These are phyloP conservation scores for Oenanthe melanoleuca DNA, from an alignment of 2,113 vertebrate genomes.

Conservation along the genomic window DNA sequence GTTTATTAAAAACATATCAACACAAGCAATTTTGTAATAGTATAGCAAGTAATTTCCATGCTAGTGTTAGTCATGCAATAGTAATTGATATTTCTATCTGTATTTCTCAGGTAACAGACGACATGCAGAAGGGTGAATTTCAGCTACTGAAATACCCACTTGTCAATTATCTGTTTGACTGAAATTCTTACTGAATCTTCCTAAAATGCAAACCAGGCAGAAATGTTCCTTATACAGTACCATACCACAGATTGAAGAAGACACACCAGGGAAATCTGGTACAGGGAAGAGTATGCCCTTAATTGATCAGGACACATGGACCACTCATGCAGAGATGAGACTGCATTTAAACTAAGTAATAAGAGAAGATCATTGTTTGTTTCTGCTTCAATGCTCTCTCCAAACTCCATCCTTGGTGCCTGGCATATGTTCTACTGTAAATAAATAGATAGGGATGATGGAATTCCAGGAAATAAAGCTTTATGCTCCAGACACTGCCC, in stretches of 20 bases:
- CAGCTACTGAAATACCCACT: not conserved
- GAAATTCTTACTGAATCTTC: not conserved
- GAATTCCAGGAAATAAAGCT: not conserved
- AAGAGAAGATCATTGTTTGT: not conserved
- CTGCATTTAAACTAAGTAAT: not conserved
- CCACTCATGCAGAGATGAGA: not conserved
- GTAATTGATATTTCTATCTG: not conserved
- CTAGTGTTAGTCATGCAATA: not conserved
- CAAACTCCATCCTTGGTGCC: not conserved
- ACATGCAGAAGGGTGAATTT: not conserved
- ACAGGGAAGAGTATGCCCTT: not conserved
- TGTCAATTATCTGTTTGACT: not conserved
- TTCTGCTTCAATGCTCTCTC: not conserved
- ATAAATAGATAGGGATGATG: not conserved
- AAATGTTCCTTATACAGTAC: not conserved
- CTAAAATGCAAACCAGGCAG: not conserved
- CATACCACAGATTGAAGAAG: not conserved
- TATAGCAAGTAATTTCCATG: not conserved
- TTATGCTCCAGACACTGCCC: not conserved
- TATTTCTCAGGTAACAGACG: not conserved
- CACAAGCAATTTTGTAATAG: not conserved
- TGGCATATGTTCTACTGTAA: not conserved
- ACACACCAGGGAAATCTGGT: not conserved
- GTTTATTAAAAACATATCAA: not conserved
- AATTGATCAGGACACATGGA: constrained; percentile 4